Conservation (phyloP, 2,113 vertebrate species). For the Ptychochromis oligacanthus region DNA sequence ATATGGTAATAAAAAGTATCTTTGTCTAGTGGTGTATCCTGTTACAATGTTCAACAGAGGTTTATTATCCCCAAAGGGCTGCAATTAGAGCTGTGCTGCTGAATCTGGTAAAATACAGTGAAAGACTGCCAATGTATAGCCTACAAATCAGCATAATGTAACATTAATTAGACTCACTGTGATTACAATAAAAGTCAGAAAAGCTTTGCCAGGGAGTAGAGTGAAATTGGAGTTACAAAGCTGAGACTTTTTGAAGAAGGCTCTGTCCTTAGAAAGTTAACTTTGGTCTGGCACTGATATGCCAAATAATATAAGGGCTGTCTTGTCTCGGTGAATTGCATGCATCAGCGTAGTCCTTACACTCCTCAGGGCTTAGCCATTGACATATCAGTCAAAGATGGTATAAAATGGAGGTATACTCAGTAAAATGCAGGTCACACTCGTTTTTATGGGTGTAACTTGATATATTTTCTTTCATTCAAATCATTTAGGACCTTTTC, state of each 20-base stretch:
- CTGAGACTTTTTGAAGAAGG: slow-evolving; percentile 9
- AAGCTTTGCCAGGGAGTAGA: not conserved
- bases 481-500: slow-evolving; percentile 1
- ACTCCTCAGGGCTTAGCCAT: slow-evolving; percentile 27
- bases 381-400: slow-evolving; percentile 51
- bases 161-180: slow-evolving; percentile 58
- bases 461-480: slow-evolving; percentile 39
- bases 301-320: slow-evolving; percentile 14
- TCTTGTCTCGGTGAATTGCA: slow-evolving; percentile 15
- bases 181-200: slow-evolving; percentile 35
- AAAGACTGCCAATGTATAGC: slow-evolving; percentile 52
- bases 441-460: slow-evolving; percentile 27
- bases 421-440: slow-evolving; percentile 28
- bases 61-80: slow-evolving; percentile 60
- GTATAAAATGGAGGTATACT: slow-evolving; percentile 28
- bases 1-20: slow-evolving; percentile 40
- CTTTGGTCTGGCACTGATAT: slow-evolving; percentile 14
- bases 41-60: slow-evolving; percentile 25
- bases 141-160: slow-evolving; percentile 65
- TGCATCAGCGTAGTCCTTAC: slow-evolving; percentile 46
- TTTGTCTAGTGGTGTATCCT: slow-evolving; percentile 29
- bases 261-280: not conserved
- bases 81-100: slow-evolving; percentile 60
- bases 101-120: slow-evolving; percentile 61
- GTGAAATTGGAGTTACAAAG: not conserved